phyloP scores from a whole-genome alignment of 1,140 invertebrate genomes.

The Drosophila bocqueti region DNA sequence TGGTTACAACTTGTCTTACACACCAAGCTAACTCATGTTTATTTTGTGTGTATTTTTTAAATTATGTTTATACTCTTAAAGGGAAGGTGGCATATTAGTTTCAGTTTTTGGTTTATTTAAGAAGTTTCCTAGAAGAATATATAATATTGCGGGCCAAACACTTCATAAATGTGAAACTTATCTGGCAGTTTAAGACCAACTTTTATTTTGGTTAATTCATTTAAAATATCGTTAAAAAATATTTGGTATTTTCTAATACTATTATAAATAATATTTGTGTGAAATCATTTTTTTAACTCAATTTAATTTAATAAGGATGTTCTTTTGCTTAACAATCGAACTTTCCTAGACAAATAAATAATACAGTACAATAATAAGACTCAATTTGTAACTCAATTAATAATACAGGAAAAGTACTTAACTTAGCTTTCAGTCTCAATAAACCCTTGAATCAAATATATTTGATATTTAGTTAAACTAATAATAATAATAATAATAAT shows the following conservation, averaged over 20 bases:
- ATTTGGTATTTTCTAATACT: no score
- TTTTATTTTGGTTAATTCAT: background rate
- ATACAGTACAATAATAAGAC: background rate
- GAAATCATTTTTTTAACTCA: no score
- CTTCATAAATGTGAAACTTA: background rate
- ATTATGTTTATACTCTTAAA: slow-evolving; percentile 31
- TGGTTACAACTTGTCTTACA: slow-evolving; percentile 54
- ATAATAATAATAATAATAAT: no score
- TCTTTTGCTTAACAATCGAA: no score
- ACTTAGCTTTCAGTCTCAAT: no score
- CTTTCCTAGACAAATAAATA: background rate
- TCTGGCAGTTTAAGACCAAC: background rate
- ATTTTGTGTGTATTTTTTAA: slow-evolving; percentile 29
- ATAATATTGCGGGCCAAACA: background rate
- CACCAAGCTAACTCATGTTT: slow-evolving; percentile 34
- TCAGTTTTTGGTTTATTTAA: background rate
- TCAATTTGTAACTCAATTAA: no score
- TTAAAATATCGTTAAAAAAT: background rate
- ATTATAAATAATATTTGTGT: no score
- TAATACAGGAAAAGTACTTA: no score
- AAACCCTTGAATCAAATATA: no score
- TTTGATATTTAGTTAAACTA: no score
- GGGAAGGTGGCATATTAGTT: slow-evolving; percentile 12
- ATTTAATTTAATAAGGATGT: no score
- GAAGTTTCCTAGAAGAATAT: background rate